phyloP scores from a whole-genome alignment of 2,113 vertebrate species.

The Lepisosteus oculatus region DNA sequence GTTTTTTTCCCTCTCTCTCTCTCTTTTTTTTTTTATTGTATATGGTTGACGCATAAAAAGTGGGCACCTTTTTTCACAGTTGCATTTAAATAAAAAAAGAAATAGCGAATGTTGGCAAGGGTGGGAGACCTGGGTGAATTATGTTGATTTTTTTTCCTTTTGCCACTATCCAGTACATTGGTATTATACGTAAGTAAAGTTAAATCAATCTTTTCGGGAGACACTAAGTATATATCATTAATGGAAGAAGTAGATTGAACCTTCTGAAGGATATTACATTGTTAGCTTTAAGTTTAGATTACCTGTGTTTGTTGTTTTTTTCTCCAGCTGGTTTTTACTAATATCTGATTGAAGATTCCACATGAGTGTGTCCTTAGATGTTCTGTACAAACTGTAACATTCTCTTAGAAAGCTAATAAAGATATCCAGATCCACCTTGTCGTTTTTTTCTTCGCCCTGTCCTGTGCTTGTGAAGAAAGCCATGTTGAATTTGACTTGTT shows the following conservation, averaged over 20 bases:
- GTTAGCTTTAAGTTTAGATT: slow-evolving; percentile 60
- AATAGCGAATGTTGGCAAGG: slow-evolving; percentile 47
- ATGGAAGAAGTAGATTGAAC: slow-evolving; percentile 64
- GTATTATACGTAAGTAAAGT: slow-evolving; percentile 50
- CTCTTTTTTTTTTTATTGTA: slow-evolving; percentile 18
- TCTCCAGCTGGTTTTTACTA: slow-evolving; percentile 77
- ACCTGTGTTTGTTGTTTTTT: slow-evolving; percentile 12
- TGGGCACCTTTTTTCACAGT: slow-evolving; percentile 8
- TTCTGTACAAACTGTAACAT: slow-evolving; percentile 90
- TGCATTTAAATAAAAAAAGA: slow-evolving; percentile 13
- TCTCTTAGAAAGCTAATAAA: slow-evolving; percentile 89
- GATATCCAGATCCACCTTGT: slow-evolving; percentile 53
- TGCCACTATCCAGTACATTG: slow-evolving; percentile 38
- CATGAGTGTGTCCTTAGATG: slow-evolving; percentile 71
- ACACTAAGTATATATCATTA: slow-evolving; percentile 66
- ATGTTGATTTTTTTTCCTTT: slow-evolving; percentile 38
- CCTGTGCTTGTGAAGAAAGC: slow-evolving; percentile 34
- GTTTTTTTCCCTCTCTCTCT: not conserved
- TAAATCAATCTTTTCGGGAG: slow-evolving; percentile 63
- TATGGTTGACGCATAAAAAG: slow-evolving; percentile 19
- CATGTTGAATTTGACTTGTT: slow-evolving; percentile 46
- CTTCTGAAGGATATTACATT: slow-evolving; percentile 60
- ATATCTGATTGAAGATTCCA: slow-evolving; percentile 73
- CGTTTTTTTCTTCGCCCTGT: slow-evolving; percentile 13
- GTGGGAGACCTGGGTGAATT: slow-evolving; percentile 46